Conservation (phyloP, 2,888 invertebrate species). For the Halictus ligatus region DNA sequence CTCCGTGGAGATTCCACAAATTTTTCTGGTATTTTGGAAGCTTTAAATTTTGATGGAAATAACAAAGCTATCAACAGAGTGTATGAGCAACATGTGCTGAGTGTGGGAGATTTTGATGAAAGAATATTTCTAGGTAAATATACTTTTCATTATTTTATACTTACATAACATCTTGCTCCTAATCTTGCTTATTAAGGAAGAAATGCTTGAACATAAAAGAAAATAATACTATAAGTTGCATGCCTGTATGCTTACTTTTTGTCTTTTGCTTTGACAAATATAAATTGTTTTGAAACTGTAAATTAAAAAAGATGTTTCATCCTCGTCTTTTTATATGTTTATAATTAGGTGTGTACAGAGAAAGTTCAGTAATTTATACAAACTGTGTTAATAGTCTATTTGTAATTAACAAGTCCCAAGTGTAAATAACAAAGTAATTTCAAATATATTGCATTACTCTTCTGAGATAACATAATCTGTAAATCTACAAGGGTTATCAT, state of each 20-base stretch:
- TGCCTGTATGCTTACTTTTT: conserved; percentile 41
- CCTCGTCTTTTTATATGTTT: neutral
- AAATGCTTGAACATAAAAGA: conserved; percentile 32
- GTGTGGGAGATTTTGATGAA: conserved; percentile 98
- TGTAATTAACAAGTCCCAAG: neutral
- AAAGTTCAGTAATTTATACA: neutral
- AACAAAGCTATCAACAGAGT: conserved; percentile 93
- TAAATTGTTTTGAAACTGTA: neutral
- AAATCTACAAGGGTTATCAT: conserved; percentile 20
- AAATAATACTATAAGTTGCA: conserved; percentile 11
- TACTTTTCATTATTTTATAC: neutral
- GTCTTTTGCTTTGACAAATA: conserved; percentile 18
- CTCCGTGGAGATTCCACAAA: conserved; percentile 90
- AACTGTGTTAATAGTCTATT: neutral
- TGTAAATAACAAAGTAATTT: neutral
- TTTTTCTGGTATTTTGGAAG: conserved; percentile 91
- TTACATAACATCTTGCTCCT: neutral
- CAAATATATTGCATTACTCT: neutral
- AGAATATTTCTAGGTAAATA: conserved; percentile 93
- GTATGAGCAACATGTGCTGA: conserved; percentile 96
- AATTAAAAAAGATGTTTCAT: neutral
- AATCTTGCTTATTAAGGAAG: conserved; percentile 24
- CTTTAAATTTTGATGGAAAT: conserved; percentile 93
- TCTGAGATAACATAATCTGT: conserved; percentile 13
- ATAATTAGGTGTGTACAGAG: conserved; percentile 2